Percentiles rank a stretch among this genome's conserved stretches.
These are phyloP conservation scores for Fistularia tabacaria DNA, from an alignment of 2,797 vertebrate genomes.

Conservation along the genomic window DNA sequence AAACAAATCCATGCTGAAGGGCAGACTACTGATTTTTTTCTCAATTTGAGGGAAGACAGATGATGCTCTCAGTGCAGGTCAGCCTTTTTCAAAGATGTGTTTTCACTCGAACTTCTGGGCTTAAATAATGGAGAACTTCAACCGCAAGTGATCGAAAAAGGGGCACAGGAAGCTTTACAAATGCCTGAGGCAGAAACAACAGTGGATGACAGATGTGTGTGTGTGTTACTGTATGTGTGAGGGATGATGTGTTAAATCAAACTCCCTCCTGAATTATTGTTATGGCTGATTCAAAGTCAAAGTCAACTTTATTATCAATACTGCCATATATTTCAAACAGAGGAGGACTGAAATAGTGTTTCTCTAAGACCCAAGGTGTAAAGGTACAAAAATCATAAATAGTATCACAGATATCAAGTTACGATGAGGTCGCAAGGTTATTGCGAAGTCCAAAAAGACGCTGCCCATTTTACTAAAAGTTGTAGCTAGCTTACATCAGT, in stretches of 20 bases:
- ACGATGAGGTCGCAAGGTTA: no score
- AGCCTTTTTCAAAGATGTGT: not conserved
- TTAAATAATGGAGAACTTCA: not conserved
- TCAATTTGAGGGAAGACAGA: slow-evolving; percentile 4
- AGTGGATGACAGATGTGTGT: slow-evolving; percentile 1
- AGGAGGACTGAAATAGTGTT: no score
- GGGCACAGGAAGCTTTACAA: slow-evolving; percentile 9
- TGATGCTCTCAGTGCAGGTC: slow-evolving; percentile 3
- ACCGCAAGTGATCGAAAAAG: slow-evolving; percentile 4
- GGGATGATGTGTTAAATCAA: not conserved
- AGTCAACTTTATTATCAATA: no score
- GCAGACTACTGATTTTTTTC: not conserved
- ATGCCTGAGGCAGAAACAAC: slow-evolving; percentile 10
- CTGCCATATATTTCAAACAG: no score
- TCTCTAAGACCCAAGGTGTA: no score
- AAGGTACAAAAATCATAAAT: no score
- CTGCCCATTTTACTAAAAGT: no score
- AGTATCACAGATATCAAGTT: no score
- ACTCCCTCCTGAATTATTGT: no score
- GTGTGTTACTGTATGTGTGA: not conserved
- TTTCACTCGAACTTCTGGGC: slow-evolving; percentile 1
- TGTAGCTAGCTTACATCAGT: no score
- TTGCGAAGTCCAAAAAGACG: no score
- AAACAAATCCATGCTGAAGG: slow-evolving; percentile 3
- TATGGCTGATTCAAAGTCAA: no score